Evolutionary conservation across 2,888 invertebrate species (phyloP).

Genomic region (Andrena bicolor): DNA sequence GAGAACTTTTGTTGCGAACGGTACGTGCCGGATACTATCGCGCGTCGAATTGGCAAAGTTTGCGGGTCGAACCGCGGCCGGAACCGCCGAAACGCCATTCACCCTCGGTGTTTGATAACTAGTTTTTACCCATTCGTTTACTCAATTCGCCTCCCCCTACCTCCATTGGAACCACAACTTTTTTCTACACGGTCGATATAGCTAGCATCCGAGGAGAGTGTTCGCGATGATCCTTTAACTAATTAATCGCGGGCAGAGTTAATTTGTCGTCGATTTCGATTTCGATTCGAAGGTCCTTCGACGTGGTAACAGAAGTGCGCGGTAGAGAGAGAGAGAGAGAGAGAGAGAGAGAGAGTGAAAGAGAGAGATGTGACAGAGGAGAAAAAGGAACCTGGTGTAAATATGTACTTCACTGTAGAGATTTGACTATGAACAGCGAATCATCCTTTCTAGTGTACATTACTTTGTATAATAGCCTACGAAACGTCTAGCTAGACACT

Average conservation of each 20-base stretch:
- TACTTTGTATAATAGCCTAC: conserved; percentile 62
- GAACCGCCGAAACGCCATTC: conserved; percentile 60
- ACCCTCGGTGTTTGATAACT: conserved; percentile 48
- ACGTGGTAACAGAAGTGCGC: conserved; percentile 24
- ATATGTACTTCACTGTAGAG: conserved; percentile 56
- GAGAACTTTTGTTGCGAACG: conserved; percentile 58
- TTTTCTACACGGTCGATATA: conserved; percentile 30
- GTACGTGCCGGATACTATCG: conserved; percentile 39
- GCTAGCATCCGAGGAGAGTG: not conserved
- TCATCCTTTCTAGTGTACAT: conserved; percentile 59
- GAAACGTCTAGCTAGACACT: conserved; percentile 60
- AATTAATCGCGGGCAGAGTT: not conserved
- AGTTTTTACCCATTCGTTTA: conserved; percentile 51
- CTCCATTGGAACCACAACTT: not conserved
- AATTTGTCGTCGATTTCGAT: conserved; percentile 31
- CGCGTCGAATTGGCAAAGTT: conserved; percentile 53
- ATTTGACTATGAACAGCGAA: conserved; percentile 57
- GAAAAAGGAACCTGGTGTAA: conserved; percentile 34
- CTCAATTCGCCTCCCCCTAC: conserved; percentile 15
- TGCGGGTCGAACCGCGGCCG: conserved; percentile 46
- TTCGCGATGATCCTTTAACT: not conserved
- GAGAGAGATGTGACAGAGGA: not conserved
- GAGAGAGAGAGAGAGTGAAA: conserved; percentile 6
- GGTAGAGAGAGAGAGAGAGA: conserved; percentile 11
- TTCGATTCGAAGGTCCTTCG: conserved; percentile 35